Evolutionary conservation across 2,888 invertebrate genomes (phyloP).

Genomic region (Eutolmus rufibarbis): DNA sequence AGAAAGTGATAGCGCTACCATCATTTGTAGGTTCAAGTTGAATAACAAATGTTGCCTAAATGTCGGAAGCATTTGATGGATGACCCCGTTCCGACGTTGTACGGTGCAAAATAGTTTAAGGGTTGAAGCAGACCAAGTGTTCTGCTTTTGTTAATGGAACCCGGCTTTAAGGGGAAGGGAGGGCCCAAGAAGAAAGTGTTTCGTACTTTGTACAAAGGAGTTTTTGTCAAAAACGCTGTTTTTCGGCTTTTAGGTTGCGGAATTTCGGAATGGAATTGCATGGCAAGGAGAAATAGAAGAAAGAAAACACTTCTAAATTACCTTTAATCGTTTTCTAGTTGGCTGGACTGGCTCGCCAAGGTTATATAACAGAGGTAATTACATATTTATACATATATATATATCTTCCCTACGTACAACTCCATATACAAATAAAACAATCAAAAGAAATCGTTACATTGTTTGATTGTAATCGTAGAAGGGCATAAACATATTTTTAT

Average conservation of each 20-base stretch:
- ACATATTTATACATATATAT: no score
- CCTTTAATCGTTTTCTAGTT: not conserved
- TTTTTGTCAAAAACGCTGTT: not conserved
- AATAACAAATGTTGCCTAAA: not conserved
- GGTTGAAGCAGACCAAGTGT: not conserved
- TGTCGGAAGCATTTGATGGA: conserved; percentile 9
- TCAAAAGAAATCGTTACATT: no score
- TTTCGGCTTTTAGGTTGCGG: not conserved
- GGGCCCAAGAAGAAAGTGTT: not conserved
- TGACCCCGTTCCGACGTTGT: not conserved
- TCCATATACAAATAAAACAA: no score
- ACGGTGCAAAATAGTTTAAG: not conserved
- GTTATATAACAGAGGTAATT: no score
- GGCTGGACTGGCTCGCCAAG: not conserved
- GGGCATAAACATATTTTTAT: no score
- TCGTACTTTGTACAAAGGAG: not conserved
- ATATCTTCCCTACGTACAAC: no score
- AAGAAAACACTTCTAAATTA: not conserved
- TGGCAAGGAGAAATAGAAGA: not conserved
- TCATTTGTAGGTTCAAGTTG: not conserved
- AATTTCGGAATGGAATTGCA: not conserved
- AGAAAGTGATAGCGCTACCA: not conserved
- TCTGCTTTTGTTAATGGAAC: not conserved
- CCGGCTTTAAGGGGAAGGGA: not conserved
- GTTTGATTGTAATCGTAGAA: no score